These are phyloP conservation scores for Diorhabda carinulata DNA, from an alignment of 1,140 invertebrate species.

Conservation along the genomic window DNA sequence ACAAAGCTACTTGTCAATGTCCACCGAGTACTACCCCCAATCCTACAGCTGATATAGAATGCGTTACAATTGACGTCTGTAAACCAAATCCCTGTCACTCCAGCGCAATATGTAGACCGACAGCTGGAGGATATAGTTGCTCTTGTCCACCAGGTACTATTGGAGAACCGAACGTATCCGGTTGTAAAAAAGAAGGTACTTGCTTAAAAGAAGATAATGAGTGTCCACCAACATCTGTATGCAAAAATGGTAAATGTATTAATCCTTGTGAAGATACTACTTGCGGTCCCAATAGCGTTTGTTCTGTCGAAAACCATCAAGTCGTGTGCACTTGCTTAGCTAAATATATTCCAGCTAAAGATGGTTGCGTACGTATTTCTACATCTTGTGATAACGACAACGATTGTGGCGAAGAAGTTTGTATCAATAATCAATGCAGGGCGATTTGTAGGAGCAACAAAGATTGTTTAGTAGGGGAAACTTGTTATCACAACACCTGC, in stretches of 20 bases:
- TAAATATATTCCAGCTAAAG: constrained; percentile 64
- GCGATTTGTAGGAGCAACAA: constrained; percentile 71
- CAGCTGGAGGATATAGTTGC: constrained; percentile 62
- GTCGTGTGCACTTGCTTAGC: constrained; percentile 71
- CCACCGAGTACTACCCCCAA: constrained; percentile 75
- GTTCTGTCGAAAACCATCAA: constrained; percentile 68
- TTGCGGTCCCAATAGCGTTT: constrained; percentile 74
- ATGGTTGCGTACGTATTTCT: constrained; percentile 68
- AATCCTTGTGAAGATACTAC: constrained; percentile 70
- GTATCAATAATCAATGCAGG: constrained; percentile 78
- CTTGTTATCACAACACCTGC: constrained; percentile 74
- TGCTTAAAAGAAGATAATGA: constrained; percentile 66
- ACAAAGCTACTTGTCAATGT: constrained; percentile 75
- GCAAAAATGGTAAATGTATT: constrained; percentile 65
- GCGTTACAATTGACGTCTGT: constrained; percentile 64
- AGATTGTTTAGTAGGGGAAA: constrained; percentile 77
- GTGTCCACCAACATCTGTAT: constrained; percentile 71
- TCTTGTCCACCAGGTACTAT: constrained; percentile 71
- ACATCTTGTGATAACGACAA: constrained; percentile 64
- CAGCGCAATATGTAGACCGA: constrained; percentile 70
- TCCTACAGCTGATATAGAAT: constrained; percentile 76
- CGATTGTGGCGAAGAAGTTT: constrained; percentile 74
- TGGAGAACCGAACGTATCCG: constrained; percentile 69
- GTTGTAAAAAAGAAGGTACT: constrained; percentile 72
- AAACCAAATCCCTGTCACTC: constrained; percentile 76